These are phyloP conservation scores for Hydrozoanthus tunicans DNA, from an alignment of 64 coral and sea anemone species.

Conservation along the genomic window DNA sequence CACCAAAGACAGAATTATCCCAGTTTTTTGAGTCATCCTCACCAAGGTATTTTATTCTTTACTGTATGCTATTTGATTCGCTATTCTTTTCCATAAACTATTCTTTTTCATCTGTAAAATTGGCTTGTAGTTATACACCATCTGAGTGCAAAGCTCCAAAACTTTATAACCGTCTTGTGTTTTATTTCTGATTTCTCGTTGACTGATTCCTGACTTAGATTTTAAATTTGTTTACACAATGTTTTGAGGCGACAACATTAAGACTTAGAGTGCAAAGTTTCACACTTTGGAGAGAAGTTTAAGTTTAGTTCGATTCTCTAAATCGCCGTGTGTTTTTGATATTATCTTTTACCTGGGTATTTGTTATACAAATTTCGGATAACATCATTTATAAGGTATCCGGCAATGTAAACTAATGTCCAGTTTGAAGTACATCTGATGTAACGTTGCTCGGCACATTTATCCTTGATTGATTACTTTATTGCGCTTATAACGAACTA, in stretches of 20 bases:
- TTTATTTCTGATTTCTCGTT: conserved; percentile 42
- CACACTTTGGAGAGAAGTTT: neutral
- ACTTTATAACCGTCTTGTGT: conserved; percentile 19
- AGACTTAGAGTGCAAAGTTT: neutral
- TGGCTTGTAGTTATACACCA: no score
- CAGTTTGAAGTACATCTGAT: conserved; percentile 60
- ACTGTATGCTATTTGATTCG: conserved; percentile 15
- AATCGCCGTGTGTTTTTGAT: neutral
- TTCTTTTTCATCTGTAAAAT: neutral
- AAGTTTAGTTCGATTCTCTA: neutral
- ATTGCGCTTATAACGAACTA: conserved; percentile 49
- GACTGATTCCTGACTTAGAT: conserved; percentile 44
- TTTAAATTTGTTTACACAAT: conserved; percentile 50
- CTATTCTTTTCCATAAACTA: neutral
- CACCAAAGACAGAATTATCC: conserved; percentile 55
- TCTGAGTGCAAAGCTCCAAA: neutral
- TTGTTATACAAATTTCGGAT: conserved; percentile 46
- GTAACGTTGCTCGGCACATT: conserved; percentile 52
- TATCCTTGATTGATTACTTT: conserved; percentile 43
- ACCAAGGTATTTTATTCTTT: conserved; percentile 15
- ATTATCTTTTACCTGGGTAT: conserved; percentile 16
- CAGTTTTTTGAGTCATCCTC: conserved; percentile 51
- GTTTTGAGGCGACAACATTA: neutral
- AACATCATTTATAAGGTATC: conserved; percentile 26
- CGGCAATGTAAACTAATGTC: conserved; percentile 62